Evolutionary conservation across 1,140 invertebrate genomes (phyloP), one percentile per base, ranked within the genome.

Genomic region (Hyles euphorbiae): DNA sequence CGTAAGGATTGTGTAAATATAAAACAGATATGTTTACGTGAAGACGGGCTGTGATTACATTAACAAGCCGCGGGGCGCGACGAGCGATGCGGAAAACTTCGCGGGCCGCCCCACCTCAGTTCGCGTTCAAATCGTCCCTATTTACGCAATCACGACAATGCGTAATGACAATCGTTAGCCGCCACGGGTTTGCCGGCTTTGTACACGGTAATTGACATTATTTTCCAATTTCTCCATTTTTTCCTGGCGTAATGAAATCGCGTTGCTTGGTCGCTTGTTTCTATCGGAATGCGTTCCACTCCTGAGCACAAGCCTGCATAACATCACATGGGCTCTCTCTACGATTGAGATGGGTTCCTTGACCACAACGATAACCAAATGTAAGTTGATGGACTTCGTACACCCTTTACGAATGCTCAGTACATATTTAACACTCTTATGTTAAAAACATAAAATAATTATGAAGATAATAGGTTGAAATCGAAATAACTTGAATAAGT

Each of bases 141-240:
- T 83, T 87, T 87, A 78, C 77, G 81, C 76, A 83, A 87, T 80
- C 80, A 86, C 70, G 65, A 72, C 76, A 81, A 78, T 80, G 71
- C 78, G 81, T 88, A 88, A 88, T 88, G 81, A 88, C 75, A 64
- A 82, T 83, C 78, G 79, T 88, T 83, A 86, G 72, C 67, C 67
- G 71, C 74, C 70, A 61, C 70, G 68, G 67, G 66, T 72, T 63
- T 58, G 52, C 63, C 61, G 52, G 57, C 61, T 65, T 66, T 70
- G 76, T 79, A 70, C 73, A 75, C 72, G 61, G 81, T 88, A 86
- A 87, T 87, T 87, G 82, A 80, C 75, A 83, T 85, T 83, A 84
- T 83, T 87, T 80, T 83, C 73, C 79, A 83, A 87, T 85, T 82
- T 83, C 77, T 80, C 70, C 63, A 61, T 57, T 71, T 79, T 77